phyloP scores from a whole-genome alignment of 2,113 vertebrate species.

The Hippolais icterina region DNA sequence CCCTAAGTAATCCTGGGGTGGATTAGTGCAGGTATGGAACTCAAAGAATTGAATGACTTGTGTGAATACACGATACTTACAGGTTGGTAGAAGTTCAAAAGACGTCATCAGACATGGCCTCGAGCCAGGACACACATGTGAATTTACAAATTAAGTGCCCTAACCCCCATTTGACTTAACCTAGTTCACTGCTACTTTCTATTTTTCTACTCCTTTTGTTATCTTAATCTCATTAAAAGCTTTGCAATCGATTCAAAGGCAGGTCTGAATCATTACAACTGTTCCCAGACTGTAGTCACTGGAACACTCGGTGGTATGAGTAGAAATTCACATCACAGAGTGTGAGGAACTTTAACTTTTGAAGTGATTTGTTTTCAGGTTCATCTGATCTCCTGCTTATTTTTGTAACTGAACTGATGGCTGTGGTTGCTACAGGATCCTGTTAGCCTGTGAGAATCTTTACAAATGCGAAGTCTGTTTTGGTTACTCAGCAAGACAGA shows the following conservation, averaged over 20 bases:
- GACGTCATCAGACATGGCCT: background rate
- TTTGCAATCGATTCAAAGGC: background rate
- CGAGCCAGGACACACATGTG: background rate
- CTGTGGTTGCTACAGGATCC: background rate
- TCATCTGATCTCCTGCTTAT: background rate
- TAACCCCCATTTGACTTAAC: background rate
- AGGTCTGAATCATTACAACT: background rate
- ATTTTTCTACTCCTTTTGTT: background rate
- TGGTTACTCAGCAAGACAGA: background rate
- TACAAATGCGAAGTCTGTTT: background rate
- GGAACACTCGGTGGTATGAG: background rate
- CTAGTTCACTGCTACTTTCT: slow-evolving; percentile 1
- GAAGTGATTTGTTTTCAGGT: background rate
- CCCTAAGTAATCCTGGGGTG: background rate
- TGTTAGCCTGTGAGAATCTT: background rate
- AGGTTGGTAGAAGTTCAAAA: slow-evolving; percentile 14
- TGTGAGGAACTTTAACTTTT: background rate
- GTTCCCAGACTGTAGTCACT: background rate
- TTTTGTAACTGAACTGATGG: background rate
- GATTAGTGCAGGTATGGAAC: slow-evolving; percentile 24
- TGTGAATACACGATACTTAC: background rate
- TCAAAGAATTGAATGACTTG: background rate
- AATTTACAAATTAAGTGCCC: background rate
- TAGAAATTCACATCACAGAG: background rate
- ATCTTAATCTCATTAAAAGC: background rate